Percentiles rank a stretch among this genome's conserved stretches.
Conservation (phyloP, 2,113 vertebrate species). For the Callaeas wilsoni region DNA sequence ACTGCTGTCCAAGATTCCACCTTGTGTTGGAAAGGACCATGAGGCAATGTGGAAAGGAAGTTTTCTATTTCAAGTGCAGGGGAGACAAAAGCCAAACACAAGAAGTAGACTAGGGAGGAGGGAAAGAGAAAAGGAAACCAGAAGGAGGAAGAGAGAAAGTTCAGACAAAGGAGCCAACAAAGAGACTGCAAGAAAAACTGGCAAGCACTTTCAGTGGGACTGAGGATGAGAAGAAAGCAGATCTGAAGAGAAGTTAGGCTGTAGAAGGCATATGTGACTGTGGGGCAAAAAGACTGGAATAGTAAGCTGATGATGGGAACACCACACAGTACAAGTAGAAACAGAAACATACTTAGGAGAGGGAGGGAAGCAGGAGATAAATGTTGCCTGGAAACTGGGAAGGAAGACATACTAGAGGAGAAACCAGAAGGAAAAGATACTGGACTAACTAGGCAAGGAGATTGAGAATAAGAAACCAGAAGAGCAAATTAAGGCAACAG, state of each 20-base stretch:
- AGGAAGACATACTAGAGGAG: constrained; percentile 10
- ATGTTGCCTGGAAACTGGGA: constrained; percentile 14
- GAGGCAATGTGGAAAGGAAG: background rate
- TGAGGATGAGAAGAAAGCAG: constrained; percentile 20
- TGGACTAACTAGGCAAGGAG: constrained; percentile 7
- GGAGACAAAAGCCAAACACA: constrained; percentile 24
- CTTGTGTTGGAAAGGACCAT: background rate
- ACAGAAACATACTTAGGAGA: background rate
- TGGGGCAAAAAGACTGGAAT: background rate
- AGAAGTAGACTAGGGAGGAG: background rate
- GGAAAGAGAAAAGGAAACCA: background rate
- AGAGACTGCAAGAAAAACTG: constrained; percentile 25
- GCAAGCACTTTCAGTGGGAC: constrained; percentile 1
- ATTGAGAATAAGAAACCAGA: background rate
- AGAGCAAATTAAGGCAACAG: background rate
- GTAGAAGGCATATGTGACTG: background rate
- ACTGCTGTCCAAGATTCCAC: background rate
- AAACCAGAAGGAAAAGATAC: constrained; percentile 19
- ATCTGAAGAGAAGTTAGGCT: background rate
- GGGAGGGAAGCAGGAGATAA: background rate
- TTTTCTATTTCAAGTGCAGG: constrained; percentile 4
- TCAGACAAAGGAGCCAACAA: constrained; percentile 21
- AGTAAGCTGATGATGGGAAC: constrained; percentile 11
- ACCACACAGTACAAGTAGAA: constrained; percentile 30
- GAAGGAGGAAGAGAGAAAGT: background rate